Percentiles rank a stretch among this genome's conserved stretches.
phyloP scores from a whole-genome alignment of 2,797 vertebrate genomes.

The Pseudotriccus pelzelni region DNA sequence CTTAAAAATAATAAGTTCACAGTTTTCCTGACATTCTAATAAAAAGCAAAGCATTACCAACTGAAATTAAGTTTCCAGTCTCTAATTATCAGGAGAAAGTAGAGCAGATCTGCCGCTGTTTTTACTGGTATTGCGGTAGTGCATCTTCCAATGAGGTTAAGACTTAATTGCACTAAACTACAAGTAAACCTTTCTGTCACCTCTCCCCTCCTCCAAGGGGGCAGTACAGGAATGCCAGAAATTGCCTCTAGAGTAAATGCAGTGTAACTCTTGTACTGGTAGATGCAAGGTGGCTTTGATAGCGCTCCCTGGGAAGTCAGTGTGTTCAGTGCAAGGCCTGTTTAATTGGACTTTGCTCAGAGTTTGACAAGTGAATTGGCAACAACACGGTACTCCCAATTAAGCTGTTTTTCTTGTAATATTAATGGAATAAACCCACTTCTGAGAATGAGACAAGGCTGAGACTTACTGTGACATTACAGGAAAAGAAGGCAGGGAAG shows the following conservation, averaged over 20 bases:
- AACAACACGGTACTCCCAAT: slow-evolving; percentile 5
- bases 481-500: slow-evolving; percentile 25
- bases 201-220: neutral
- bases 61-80: neutral
- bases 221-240: neutral
- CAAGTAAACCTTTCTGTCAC: neutral
- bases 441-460: slow-evolving; percentile 45
- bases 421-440: slow-evolving; percentile 44
- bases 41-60: neutral
- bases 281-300: neutral
- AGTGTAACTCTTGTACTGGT: neutral
- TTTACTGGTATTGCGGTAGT: neutral
- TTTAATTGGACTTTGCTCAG: slow-evolving; percentile 56
- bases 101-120: neutral
- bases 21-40: neutral
- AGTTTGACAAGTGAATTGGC: slow-evolving; percentile 39
- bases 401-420: slow-evolving; percentile 51
- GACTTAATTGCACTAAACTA: neutral
- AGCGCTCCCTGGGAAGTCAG: neutral
- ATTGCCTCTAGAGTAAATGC: neutral
- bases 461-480: slow-evolving; percentile 49
- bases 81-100: neutral
- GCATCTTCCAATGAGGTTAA: neutral
- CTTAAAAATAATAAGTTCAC: neutral
- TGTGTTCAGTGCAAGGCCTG: neutral